Evolutionary conservation across 2,888 invertebrate species (phyloP).

Genomic region (Acrobasis consociella): DNA sequence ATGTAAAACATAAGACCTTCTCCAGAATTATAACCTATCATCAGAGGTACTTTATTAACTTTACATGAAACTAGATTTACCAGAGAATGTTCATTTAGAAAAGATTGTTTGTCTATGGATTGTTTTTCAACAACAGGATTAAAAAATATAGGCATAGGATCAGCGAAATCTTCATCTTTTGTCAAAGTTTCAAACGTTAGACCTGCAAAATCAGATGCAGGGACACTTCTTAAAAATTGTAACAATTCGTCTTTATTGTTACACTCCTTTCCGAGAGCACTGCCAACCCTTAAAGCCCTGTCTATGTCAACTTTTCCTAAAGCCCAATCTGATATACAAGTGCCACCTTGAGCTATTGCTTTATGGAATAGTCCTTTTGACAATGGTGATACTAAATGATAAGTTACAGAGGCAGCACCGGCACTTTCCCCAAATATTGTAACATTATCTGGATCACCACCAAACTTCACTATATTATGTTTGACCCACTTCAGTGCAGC

Average conservation of each 20-base stretch:
- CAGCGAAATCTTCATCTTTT: constrained; percentile 37
- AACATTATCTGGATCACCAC: constrained; percentile 50
- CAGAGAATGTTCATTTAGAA: constrained; percentile 43
- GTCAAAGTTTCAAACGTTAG: constrained; percentile 41
- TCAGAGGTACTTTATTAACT: constrained; percentile 41
- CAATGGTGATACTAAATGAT: constrained; percentile 57
- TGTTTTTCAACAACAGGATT: constrained; percentile 50
- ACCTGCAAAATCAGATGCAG: constrained; percentile 36
- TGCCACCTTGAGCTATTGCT: constrained; percentile 57
- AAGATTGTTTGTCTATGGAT: constrained; percentile 40
- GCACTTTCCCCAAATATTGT: constrained; percentile 62
- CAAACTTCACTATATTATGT: constrained; percentile 48
- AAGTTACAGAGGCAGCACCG: constrained; percentile 55
- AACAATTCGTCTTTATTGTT: constrained; percentile 35
- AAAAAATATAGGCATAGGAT: constrained; percentile 46
- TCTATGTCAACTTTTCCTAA: constrained; percentile 29
- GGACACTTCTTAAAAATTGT: constrained; percentile 39
- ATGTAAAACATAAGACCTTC: constrained; percentile 42
- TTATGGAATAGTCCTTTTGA: constrained; percentile 55
- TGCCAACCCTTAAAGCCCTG: constrained; percentile 37
- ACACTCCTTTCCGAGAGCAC: constrained; percentile 37
- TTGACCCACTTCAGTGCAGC: constrained; percentile 51
- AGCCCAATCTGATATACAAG: constrained; percentile 43
- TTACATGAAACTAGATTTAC: constrained; percentile 39
- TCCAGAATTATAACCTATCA: constrained; percentile 46